Evolutionary conservation across 2,888 invertebrate genomes (phyloP).

Genomic region (Trilocha varians): DNA sequence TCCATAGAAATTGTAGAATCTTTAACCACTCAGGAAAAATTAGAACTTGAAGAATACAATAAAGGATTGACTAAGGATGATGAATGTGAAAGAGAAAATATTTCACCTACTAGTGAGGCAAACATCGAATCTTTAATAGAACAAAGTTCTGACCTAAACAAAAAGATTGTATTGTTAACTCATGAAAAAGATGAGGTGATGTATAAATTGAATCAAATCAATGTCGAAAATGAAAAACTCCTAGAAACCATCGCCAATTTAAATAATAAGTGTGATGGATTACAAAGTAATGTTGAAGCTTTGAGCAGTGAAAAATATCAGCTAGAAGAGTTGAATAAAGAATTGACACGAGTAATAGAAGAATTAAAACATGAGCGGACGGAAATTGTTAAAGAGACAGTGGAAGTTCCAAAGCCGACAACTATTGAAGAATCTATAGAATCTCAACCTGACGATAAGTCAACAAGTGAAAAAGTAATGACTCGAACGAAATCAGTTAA

Average conservation of each 20-base stretch:
- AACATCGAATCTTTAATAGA: conserved; percentile 74
- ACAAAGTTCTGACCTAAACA: conserved; percentile 77
- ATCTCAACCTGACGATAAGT: conserved; percentile 49
- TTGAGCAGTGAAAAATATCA: conserved; percentile 60
- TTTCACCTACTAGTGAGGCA: conserved; percentile 53
- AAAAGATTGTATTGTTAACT: conserved; percentile 79
- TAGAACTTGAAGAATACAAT: conserved; percentile 79
- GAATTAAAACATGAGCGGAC: conserved; percentile 54
- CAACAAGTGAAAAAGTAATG: conserved; percentile 41
- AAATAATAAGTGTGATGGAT: conserved; percentile 59
- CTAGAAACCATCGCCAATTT: conserved; percentile 63
- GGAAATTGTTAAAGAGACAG: conserved; percentile 58
- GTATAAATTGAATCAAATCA: conserved; percentile 78
- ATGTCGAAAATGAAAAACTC: conserved; percentile 73
- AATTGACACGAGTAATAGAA: conserved; percentile 55
- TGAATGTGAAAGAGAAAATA: conserved; percentile 24
- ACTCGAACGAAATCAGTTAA: conserved; percentile 58
- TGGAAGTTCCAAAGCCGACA: conserved; percentile 43
- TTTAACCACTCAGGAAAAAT: conserved; percentile 79
- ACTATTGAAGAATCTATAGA: conserved; percentile 42
- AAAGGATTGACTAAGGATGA: conserved; percentile 53
- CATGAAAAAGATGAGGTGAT: conserved; percentile 80
- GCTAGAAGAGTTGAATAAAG: conserved; percentile 40
- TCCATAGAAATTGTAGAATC: conserved; percentile 84
- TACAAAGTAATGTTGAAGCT: conserved; percentile 55